Percentiles rank a stretch among this genome's conserved stretches.
Conservation (phyloP, 2,797 vertebrate species). For the Gobionotothen gibberifrons region DNA sequence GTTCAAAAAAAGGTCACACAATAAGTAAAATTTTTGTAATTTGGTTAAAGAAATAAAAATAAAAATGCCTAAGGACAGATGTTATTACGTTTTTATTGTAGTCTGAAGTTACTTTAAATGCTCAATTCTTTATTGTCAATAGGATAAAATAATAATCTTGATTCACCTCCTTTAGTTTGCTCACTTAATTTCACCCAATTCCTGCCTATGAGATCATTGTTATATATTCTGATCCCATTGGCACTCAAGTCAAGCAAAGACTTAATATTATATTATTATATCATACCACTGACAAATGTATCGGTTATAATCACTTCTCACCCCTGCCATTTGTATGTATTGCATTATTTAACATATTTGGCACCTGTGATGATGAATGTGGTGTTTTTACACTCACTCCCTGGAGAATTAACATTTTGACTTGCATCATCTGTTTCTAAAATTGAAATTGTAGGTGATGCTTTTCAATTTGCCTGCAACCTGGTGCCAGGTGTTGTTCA, state of each 20-base stretch:
- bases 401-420: background rate
- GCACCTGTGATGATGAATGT: background rate
- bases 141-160: too few species aligned
- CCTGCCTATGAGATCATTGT: too few species aligned
- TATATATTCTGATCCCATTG: background rate
- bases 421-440: background rate
- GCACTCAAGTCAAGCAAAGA: background rate
- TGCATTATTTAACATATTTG: background rate
- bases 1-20: too few species aligned
- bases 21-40: too few species aligned
- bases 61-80: too few species aligned
- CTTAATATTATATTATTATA: too few species aligned
- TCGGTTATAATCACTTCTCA: background rate
- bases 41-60: too few species aligned
- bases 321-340: background rate
- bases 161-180: too few species aligned
- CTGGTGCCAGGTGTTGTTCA: conserved; percentile 1
- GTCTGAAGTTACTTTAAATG: too few species aligned
- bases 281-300: background rate
- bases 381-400: background rate
- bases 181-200: too few species aligned
- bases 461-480: conserved; percentile 17
- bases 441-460: conserved; percentile 3
- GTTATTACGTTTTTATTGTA: too few species aligned
- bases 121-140: too few species aligned